Percentiles rank a stretch among this genome's conserved stretches.
These are phyloP conservation scores for Hylia prasina DNA, from an alignment of 2,113 vertebrate species.

Conservation along the genomic window DNA sequence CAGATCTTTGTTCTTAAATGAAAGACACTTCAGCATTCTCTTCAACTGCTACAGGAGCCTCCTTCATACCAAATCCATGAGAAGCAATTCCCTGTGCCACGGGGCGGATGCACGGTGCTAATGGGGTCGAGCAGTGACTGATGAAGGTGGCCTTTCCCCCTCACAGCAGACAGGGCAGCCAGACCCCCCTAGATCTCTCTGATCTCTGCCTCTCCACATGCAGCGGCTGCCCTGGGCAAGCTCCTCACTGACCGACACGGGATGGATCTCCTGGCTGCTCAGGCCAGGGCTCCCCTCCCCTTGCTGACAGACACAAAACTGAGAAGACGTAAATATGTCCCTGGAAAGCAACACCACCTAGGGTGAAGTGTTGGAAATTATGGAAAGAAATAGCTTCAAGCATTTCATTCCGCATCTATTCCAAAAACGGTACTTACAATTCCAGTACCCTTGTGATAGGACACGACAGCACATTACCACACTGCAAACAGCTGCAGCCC, in stretches of 20 bases:
- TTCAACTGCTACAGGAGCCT: not conserved
- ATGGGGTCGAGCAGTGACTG: accelerated
- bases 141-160: not conserved
- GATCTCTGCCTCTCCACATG: not conserved
- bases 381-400: not conserved
- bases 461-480: accelerated
- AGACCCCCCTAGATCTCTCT: not conserved
- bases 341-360: not conserved
- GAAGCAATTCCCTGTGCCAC: not conserved
- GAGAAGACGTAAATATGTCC: not conserved
- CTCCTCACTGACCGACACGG: not conserved
- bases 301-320: not conserved
- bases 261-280: not conserved
- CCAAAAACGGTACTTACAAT: not conserved
- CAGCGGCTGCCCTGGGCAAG: not conserved
- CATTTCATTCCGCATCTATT: not conserved
- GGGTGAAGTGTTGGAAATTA: not conserved
- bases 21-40: not conserved
- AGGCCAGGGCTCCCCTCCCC: not conserved
- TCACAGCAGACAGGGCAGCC: not conserved
- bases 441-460: not conserved
- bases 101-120: accelerated
- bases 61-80: not conserved
- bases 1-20: not conserved
- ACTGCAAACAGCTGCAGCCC: not conserved